phyloP scores from a whole-genome alignment of 2,797 vertebrate genomes.

The Ataeniobius toweri region DNA sequence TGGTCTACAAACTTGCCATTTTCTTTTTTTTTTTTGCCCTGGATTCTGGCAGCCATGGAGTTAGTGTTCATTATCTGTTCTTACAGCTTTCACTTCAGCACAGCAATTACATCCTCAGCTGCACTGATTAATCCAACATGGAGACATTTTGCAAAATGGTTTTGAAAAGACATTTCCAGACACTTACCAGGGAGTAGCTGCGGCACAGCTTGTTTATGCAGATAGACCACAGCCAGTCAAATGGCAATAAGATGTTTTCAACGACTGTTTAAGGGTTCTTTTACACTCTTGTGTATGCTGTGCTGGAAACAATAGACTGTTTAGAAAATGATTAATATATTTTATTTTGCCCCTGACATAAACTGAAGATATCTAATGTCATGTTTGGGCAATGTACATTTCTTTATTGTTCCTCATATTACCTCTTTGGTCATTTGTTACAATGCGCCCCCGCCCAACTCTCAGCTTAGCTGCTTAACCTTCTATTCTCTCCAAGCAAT shows the following conservation, averaged over 20 bases:
- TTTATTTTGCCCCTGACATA: constrained; percentile 58
- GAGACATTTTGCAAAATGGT: constrained; percentile 77
- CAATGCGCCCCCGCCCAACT: constrained; percentile 56
- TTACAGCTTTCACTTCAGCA: constrained; percentile 82
- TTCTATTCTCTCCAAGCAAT: constrained; percentile 75
- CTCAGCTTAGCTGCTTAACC: constrained; percentile 71
- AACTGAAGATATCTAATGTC: constrained; percentile 59
- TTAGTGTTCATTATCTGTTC: constrained; percentile 81
- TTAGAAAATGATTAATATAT: constrained; percentile 68
- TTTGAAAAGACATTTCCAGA: constrained; percentile 77
- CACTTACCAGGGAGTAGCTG: constrained; percentile 75
- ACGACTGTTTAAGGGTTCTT: constrained; percentile 75
- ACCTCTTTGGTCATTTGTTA: constrained; percentile 54
- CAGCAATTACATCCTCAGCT: constrained; percentile 84
- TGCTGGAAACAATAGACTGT: constrained; percentile 60
- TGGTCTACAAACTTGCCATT: constrained; percentile 69
- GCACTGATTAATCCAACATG: constrained; percentile 82
- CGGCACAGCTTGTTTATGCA: constrained; percentile 75
- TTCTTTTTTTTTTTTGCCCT: constrained; percentile 44
- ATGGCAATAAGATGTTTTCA: constrained; percentile 75
- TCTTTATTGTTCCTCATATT: constrained; percentile 63
- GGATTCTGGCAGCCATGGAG: constrained; percentile 74
- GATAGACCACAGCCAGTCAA: constrained; percentile 69
- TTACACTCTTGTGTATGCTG: constrained; percentile 70
- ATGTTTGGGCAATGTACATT: constrained; percentile 58